Evolutionary conservation across 2,113 vertebrate species (phyloP).

Genomic region (Limanda limanda): DNA sequence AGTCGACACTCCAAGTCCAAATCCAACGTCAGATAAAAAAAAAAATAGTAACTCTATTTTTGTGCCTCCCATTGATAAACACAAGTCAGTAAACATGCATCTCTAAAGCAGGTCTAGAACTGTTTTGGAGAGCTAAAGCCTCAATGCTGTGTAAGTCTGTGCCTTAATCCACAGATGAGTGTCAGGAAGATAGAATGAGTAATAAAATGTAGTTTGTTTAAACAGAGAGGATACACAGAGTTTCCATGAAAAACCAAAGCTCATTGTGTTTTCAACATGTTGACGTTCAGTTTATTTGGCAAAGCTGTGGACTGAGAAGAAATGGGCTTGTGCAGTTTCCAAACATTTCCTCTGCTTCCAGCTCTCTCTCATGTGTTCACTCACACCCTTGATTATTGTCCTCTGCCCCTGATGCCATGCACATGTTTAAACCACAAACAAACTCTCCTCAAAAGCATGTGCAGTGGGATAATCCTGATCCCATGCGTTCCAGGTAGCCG

Average conservation of each 20-base stretch:
- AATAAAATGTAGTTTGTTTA: background rate
- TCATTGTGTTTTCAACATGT: background rate
- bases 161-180: slow-evolving; percentile 2
- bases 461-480: no score
- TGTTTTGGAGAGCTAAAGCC: background rate
- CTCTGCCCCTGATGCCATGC: background rate
- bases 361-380: no score
- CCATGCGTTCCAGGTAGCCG: no score
- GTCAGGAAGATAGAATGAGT: background rate
- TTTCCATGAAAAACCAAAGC: no score
- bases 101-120: background rate
- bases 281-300: no score
- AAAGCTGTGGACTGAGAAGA: background rate
- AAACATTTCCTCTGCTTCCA: no score
- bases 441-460: background rate
- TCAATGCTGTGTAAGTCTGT: background rate
- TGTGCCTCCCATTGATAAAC: background rate
- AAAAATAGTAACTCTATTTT: no score
- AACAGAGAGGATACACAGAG: background rate
- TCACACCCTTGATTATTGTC: background rate
- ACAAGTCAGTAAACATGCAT: background rate
- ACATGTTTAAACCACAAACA: background rate
- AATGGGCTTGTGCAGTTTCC: no score
- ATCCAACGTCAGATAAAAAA: no score
- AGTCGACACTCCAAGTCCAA: no score